Evolutionary conservation across 2,797 vertebrate genomes (phyloP).

Genomic region (Galago senegalensis): DNA sequence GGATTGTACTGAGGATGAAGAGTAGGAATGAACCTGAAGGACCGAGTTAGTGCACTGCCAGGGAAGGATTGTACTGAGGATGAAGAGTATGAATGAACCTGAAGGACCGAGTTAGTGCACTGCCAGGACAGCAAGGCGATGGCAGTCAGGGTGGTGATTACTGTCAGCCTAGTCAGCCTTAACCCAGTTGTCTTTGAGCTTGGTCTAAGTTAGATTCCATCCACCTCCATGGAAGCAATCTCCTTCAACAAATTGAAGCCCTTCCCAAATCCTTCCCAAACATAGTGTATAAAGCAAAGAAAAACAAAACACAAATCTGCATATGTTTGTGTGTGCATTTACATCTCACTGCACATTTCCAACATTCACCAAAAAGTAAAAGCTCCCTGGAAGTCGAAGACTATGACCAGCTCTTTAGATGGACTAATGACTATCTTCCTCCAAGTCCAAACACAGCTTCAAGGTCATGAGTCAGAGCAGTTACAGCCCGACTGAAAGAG

Average conservation of each 20-base stretch:
- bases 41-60: no score
- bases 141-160: neutral
- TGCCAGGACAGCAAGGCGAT: neutral
- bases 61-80: neutral
- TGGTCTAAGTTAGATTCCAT: slow-evolving; percentile 3
- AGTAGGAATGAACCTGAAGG: no score
- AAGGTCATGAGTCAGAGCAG: slow-evolving; percentile 63
- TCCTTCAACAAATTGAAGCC: neutral
- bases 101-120: neutral
- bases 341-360: neutral
- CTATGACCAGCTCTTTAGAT: neutral
- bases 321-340: neutral
- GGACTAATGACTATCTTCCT: neutral
- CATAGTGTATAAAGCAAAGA: neutral
- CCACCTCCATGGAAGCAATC: neutral
- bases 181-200: neutral
- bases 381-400: neutral
- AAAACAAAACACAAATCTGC: neutral
- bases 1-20: no score
- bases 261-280: slow-evolving; percentile 54
- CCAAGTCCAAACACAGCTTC: slow-evolving; percentile 24
- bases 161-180: neutral
- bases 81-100: neutral
- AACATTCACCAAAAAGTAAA: neutral
- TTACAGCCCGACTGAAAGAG: neutral